A percentile compares a stretch with the other conserved stretches of the same genome.
Evolutionary conservation across 2,113 vertebrate genomes (phyloP).

Genomic region (Channa maculata): DNA sequence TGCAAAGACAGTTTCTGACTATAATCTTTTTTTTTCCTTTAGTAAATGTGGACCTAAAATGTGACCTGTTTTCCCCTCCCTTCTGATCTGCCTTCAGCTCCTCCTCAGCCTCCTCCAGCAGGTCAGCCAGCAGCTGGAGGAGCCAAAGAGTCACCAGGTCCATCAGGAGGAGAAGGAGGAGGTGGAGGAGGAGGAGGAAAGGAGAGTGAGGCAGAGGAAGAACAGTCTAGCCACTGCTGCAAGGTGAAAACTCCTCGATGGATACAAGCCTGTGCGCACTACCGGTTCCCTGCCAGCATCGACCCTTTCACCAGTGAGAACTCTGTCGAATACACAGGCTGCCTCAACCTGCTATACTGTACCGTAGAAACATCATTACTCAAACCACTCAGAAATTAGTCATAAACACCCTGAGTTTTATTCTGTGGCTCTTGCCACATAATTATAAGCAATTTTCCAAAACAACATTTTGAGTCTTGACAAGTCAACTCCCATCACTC

Average conservation of each 20-base stretch:
- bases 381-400: conserved; percentile 7
- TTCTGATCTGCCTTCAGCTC: conserved; percentile 46
- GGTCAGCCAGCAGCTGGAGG: conserved; percentile 22
- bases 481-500: not conserved
- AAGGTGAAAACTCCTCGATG: conserved; percentile 84
- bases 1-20: not conserved
- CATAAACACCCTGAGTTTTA: not conserved
- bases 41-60: too few relatives aligned
- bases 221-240: conserved; percentile 85
- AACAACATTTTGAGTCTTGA: not conserved
- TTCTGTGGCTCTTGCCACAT: not conserved
- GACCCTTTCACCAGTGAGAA: conserved; percentile 95
- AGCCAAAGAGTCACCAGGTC: conserved; percentile 46
- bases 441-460: not conserved
- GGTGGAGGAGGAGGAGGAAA: conserved; percentile 21
- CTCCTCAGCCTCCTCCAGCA: conserved; percentile 66
- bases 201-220: conserved; percentile 39
- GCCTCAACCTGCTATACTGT: conserved; percentile 23
- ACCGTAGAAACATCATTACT: conserved; percentile 7
- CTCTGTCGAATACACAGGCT: not conserved
- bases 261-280: conserved; percentile 76
- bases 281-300: conserved; percentile 91
- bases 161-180: conserved; percentile 41
- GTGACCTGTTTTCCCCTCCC: not conserved
- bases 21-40: too few relatives aligned